Conservation (phyloP, 2,888 invertebrate genomes). For the Lycaena phlaeas region DNA sequence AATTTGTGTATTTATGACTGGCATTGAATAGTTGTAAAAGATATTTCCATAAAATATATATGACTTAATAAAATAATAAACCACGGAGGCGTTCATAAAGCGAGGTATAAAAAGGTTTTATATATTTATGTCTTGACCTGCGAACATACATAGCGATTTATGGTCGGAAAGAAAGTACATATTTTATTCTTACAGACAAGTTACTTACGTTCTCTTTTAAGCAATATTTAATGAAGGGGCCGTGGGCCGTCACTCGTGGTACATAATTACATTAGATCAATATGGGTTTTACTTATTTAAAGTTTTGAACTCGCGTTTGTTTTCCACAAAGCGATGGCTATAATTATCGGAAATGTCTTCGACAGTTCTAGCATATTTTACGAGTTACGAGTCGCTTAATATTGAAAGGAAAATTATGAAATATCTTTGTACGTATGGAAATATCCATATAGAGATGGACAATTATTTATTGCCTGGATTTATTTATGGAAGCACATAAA, state of each 20-base stretch:
- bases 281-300: conserved; percentile 47
- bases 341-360: conserved; percentile 13
- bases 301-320: conserved; percentile 9
- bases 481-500: too few relatives aligned
- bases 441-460: too few relatives aligned
- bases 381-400: neutral
- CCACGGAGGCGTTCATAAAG: neutral
- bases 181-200: conserved; percentile 31
- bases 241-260: conserved; percentile 40
- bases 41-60: too few relatives aligned
- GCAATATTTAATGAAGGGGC: conserved; percentile 60
- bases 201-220: conserved; percentile 45
- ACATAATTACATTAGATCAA: conserved; percentile 64
- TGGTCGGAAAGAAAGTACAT: conserved; percentile 2
- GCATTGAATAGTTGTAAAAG: too few relatives aligned
- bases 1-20: too few relatives aligned
- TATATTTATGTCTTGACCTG: neutral
- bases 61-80: neutral
- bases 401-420: neutral
- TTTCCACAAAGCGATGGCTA: conserved; percentile 6
- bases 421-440: too few relatives aligned
- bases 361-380: neutral
- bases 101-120: neutral
- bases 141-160: conserved; percentile 8
- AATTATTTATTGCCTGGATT: too few relatives aligned